phyloP scores from a whole-genome alignment of 2,888 invertebrate genomes.

The Clusia tigrina region DNA sequence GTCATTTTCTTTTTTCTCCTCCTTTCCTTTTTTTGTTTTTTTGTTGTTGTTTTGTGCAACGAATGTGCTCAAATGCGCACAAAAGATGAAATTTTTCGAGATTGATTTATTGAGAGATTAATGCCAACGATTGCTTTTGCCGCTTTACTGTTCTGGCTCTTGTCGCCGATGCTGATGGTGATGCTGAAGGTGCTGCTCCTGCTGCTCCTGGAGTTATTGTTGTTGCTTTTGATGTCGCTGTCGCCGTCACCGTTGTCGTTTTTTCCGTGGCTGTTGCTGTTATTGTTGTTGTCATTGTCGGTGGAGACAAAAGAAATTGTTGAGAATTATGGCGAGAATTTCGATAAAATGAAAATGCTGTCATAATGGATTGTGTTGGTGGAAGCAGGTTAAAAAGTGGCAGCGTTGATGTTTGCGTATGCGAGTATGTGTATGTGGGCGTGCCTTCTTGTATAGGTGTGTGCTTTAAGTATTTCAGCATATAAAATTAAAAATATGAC shows the following conservation, averaged over 20 bases:
- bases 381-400: too few relatives aligned
- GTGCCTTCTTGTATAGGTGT: too few relatives aligned
- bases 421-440: too few relatives aligned
- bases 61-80: constrained; percentile 17
- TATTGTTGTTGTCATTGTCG: neutral
- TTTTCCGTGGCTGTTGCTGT: neutral
- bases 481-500: too few relatives aligned
- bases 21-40: constrained; percentile 17
- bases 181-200: neutral
- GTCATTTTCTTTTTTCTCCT: too few relatives aligned
- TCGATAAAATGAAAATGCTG: constrained; percentile 2
- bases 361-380: constrained; percentile 5
- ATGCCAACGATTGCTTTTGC: constrained; percentile 29
- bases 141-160: too few relatives aligned
- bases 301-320: constrained; percentile 6
- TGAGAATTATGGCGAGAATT: constrained; percentile 5
- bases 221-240: neutral
- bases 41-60: too few relatives aligned
- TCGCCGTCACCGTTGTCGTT: neutral
- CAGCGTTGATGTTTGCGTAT: too few relatives aligned
- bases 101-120: constrained; percentile 34
- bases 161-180: constrained; percentile 4
- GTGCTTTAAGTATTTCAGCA: too few relatives aligned
- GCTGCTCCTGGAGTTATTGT: neutral
- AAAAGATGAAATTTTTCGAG: constrained; percentile 17